Evolutionary conservation across 35 echinoderm and acorn worm genomes (phyloP).

Genomic region (Ophiothrix spiculata): DNA sequence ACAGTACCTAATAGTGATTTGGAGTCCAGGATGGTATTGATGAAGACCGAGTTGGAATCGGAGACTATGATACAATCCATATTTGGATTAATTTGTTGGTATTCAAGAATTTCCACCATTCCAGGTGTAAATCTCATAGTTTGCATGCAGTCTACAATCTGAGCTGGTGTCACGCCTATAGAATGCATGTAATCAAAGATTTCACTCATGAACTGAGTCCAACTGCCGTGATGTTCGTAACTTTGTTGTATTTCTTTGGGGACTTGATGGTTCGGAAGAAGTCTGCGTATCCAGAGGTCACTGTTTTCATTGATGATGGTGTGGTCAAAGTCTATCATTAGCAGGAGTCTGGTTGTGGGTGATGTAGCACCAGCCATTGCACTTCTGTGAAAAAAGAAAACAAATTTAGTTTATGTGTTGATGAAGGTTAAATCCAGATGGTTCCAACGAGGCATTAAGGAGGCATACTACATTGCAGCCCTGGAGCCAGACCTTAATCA

Average conservation of each 20-base stretch:
- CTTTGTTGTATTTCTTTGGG: conserved; percentile 41
- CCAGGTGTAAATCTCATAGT: conserved; percentile 33
- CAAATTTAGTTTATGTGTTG: too few species aligned
- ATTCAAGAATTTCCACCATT: conserved; percentile 60
- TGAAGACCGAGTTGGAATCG: conserved; percentile 61
- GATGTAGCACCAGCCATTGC: background rate
- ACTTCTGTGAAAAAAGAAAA: background rate
- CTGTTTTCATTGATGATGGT: conserved; percentile 63
- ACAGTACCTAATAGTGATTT: background rate
- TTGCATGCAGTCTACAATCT: conserved; percentile 34
- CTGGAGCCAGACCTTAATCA: too few species aligned
- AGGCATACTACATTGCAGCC: too few species aligned
- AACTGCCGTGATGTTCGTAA: conserved; percentile 44
- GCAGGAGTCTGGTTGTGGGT: background rate
- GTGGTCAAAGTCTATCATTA: conserved; percentile 70
- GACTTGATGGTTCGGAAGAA: conserved; percentile 43
- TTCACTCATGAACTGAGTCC: conserved; percentile 59
- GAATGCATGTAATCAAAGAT: conserved; percentile 55
- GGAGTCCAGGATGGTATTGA: conserved; percentile 33
- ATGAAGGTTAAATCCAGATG: too few species aligned
- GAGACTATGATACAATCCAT: conserved; percentile 67
- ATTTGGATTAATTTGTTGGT: conserved; percentile 21
- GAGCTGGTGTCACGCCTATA: background rate
- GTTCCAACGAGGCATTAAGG: too few species aligned
- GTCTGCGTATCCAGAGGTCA: conserved; percentile 41